Base-by-base conservation (phyloP, 2,113 vertebrate species). In the Heterotilapia buettikoferi region DNA sequence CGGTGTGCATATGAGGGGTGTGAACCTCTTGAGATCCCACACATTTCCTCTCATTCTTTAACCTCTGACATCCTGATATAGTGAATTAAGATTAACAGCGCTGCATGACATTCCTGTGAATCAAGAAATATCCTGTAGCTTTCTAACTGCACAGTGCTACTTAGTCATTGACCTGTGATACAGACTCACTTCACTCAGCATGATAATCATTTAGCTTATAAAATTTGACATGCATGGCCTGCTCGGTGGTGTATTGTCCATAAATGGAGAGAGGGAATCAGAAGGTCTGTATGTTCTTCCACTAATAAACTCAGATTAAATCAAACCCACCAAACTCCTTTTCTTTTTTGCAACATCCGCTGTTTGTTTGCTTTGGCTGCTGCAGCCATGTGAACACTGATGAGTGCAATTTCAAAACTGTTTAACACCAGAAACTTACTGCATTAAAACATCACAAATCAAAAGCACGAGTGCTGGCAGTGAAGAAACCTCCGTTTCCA, bases 11-110 rank as follows among this genome's bases (percentile, higher is more conserved):
- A 33, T 79, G 24, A 66, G 78, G 80, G 16, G 40, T 33, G 59
- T 53, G 24, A 79, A 89, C 66, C 24, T 36, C 21, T 80, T 47
- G 61, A 84, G 66, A 86, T 86, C 92, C 92, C 93, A 93, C 94
- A 93, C 93, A 92, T 92, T 96, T 96, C 94, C 95, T 86, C 80
- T 91, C 31, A 95, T 96, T 96, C 95, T 95, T 89, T 90, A 85
- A 89, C 82, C 84, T 89, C 80, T 92, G 81, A 89, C 78, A 85
- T 54, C 33, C 87, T 82, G 61, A 83, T 80, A 71, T 45, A 61
- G 63, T 1, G 24, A 91, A 82, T 82, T 79, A 88, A 36, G 57
- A 86, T 57, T 82, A 52, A 90, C 84, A 84, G 76, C 78, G 47
- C 83, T 85, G 79, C 89, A 68, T 89, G 63, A 82, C 86, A 92